Evolutionary conservation across 2,113 vertebrate species (phyloP), one percentile per base, ranked within the genome.

Genomic region (Synodontis membranacea): DNA sequence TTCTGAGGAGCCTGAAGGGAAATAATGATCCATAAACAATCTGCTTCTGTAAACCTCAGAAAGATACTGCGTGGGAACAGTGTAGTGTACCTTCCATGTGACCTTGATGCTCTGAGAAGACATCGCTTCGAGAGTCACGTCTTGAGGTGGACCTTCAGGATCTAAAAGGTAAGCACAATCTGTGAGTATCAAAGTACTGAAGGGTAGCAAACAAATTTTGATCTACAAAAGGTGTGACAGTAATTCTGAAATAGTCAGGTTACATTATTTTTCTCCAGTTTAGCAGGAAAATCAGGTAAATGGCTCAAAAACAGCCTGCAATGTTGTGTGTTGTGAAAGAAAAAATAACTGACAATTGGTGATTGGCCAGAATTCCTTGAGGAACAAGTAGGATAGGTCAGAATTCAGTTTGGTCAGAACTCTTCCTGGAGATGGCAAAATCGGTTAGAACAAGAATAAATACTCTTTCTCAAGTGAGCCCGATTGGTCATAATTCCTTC

Each of bases 31-130:
- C 46, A 70, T 52, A 68, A 37, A 8, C 37, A 54, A 34, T 54
- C 15, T 54, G 50, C 6, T 4, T 50, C 19, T 25, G 7, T 17
- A 48, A 4, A 82, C 21, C 34, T 28, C 28, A 34, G 34, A 6
- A 66, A 78, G 0, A 28, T 66, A 52, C 1, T 21, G 11, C 12
- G 39, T 25, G 31, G 17, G 60, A 54, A 84, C 28, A 7, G 12
- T 19, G 42, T 11, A 56, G 80, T 95, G 92, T 96, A 99, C 98
- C 96, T 99, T 97, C 98, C 98, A 99, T 8, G 96, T 96, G 87
- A 99, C 97, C 92, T 96, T 94, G 93, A 99, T 98, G 93, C 97
- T 99, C 92, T 99, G 98, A 79, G 98, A 99, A 42, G 98, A 98
- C 76, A 97, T 93, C 39, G 98, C 97, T 87, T 99, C 98, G 82